Evolutionary conservation across 1,140 invertebrate genomes (phyloP).

Genomic region (Heterodera carotae): DNA sequence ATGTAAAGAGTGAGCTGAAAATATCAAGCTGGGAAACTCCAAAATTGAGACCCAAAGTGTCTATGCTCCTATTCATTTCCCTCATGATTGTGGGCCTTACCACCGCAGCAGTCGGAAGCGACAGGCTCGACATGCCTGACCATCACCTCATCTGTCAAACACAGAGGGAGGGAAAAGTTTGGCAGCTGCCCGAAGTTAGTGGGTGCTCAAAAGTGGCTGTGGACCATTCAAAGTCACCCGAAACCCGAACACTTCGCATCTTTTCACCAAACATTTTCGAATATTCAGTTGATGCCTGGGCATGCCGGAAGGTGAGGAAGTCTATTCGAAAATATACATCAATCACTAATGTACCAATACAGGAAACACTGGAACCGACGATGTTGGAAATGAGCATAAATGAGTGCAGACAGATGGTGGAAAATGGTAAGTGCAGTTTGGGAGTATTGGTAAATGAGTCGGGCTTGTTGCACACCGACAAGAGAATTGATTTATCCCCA

Average conservation of each 20-base stretch:
- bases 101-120: no score
- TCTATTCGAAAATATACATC: not conserved
- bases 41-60: not conserved
- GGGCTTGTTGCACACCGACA: conserved; percentile 13
- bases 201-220: not conserved
- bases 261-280: not conserved
- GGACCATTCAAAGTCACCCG: not conserved
- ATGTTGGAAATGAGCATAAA: not conserved
- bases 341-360: not conserved
- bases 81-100: not conserved
- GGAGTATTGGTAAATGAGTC: conserved; percentile 5
- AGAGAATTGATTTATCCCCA: not conserved
- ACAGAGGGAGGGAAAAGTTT: not conserved
- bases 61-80: not conserved
- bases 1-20: not conserved
- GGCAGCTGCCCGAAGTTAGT: not conserved
- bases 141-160: not conserved
- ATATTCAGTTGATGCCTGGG: not conserved
- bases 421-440: conserved; percentile 10
- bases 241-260: not conserved
- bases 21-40: not conserved
- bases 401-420: conserved; percentile 1
- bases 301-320: conserved; percentile 4
- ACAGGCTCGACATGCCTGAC: not conserved
- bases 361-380: not conserved